phyloP scores from a whole-genome alignment of 2,113 vertebrate genomes.

The Odobenus rosmarus region DNA sequence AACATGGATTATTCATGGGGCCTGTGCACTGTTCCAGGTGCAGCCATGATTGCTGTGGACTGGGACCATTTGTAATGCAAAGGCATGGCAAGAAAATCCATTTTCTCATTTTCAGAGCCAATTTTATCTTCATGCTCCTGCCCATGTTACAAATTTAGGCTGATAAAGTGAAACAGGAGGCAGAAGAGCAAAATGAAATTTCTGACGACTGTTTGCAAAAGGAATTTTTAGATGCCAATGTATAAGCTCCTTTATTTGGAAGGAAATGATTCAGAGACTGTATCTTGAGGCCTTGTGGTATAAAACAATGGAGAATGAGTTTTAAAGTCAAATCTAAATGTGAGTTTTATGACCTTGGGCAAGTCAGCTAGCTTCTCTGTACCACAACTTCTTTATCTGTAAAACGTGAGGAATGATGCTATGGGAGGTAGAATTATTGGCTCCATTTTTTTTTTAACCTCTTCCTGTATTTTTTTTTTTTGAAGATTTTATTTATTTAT shows the following conservation, averaged over 20 bases:
- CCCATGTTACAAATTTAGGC: conserved; percentile 54
- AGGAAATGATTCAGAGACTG: conserved; percentile 30
- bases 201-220: conserved; percentile 56
- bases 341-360: background rate
- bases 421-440: background rate
- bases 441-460: background rate
- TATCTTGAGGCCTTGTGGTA: background rate
- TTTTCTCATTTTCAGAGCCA: conserved; percentile 70
- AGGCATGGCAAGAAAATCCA: conserved; percentile 70
- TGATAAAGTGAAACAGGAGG: conserved; percentile 51
- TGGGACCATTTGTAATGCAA: conserved; percentile 69
- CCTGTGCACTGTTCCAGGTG: conserved; percentile 41
- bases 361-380: background rate
- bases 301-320: background rate
- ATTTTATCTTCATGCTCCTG: conserved; percentile 56
- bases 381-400: background rate
- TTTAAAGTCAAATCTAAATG: conserved; percentile 32
- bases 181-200: conserved; percentile 20
- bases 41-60: background rate
- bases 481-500: too few species aligned
- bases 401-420: background rate
- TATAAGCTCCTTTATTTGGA: conserved; percentile 18
- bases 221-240: background rate
- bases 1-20: conserved; percentile 74
- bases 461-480: too few species aligned